phyloP scores from a whole-genome alignment of 2,888 invertebrate genomes.

The Eucriotettix oculatus region DNA sequence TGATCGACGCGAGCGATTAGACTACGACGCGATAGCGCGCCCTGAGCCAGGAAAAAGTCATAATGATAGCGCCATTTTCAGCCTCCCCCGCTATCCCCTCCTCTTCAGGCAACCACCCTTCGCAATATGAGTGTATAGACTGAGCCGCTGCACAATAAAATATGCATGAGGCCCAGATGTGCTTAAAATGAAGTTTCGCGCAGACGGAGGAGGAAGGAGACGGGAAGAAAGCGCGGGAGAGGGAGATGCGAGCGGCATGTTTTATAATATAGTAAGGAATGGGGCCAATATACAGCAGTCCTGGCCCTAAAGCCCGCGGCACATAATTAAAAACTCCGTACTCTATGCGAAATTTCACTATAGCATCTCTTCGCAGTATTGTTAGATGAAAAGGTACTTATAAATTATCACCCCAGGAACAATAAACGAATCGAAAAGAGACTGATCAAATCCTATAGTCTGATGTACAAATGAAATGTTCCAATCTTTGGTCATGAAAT shows the following conservation, averaged over 20 bases:
- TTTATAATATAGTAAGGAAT: not conserved
- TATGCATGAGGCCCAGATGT: slow-evolving; percentile 12
- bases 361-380: no score
- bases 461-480: no score
- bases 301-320: no score
- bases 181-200: slow-evolving; percentile 11
- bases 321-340: no score
- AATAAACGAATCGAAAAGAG: no score
- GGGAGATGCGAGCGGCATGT: not conserved
- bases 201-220: not conserved
- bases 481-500: no score
- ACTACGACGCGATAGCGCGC: no score
- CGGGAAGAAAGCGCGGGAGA: not conserved
- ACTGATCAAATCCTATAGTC: no score
- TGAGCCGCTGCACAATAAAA: slow-evolving; percentile 5
- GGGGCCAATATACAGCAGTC: not conserved
- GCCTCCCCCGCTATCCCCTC: not conserved
- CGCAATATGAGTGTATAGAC: not conserved
- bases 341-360: no score
- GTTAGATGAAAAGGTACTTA: no score
- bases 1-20: no score
- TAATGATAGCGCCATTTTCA: not conserved
- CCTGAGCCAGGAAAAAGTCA: not conserved
- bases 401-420: no score
- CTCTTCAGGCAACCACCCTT: not conserved